Conservation (phyloP, 2,797 vertebrate species). For the Chaunax sp. region DNA sequence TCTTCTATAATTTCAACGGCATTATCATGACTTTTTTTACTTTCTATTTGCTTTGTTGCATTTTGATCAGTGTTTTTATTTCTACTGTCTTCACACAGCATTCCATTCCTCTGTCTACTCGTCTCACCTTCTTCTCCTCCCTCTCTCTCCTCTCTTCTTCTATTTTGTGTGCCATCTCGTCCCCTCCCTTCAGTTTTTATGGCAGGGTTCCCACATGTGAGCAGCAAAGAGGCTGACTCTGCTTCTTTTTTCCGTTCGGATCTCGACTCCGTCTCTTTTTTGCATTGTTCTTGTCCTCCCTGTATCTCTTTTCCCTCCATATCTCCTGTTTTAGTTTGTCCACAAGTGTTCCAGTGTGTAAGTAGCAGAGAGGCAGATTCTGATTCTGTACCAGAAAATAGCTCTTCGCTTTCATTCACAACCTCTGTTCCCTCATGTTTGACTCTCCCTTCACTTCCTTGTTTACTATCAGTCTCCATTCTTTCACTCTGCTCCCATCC, state of each 20-base stretch:
- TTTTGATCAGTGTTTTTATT: conserved; percentile 6
- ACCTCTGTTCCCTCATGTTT: neutral
- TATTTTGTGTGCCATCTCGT: neutral
- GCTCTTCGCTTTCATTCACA: conserved; percentile 53
- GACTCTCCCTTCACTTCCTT: neutral
- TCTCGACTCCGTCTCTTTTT: neutral
- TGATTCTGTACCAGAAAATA: conserved; percentile 37
- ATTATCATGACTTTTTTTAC: neutral
- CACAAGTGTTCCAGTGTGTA: conserved; percentile 61
- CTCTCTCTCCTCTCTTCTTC: neutral
- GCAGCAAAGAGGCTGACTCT: neutral
- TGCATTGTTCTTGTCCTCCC: neutral
- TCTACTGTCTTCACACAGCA: neutral
- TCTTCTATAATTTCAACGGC: conserved; percentile 17
- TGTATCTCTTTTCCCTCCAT: conserved; percentile 5
- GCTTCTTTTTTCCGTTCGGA: conserved; percentile 1
- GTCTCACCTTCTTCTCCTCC: conserved; percentile 7
- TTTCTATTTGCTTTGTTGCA: conserved; percentile 11
- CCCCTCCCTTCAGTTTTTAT: neutral
- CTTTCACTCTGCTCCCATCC: conserved; percentile 3
- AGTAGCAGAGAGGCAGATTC: conserved; percentile 75
- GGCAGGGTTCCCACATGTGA: neutral
- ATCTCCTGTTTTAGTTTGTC: conserved; percentile 19
- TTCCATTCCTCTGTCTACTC: neutral
- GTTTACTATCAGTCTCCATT: conserved; percentile 1